These are phyloP conservation scores for Porites australiensis DNA, from an alignment of 64 coral and sea anemone genomes.

Conservation along the genomic window DNA sequence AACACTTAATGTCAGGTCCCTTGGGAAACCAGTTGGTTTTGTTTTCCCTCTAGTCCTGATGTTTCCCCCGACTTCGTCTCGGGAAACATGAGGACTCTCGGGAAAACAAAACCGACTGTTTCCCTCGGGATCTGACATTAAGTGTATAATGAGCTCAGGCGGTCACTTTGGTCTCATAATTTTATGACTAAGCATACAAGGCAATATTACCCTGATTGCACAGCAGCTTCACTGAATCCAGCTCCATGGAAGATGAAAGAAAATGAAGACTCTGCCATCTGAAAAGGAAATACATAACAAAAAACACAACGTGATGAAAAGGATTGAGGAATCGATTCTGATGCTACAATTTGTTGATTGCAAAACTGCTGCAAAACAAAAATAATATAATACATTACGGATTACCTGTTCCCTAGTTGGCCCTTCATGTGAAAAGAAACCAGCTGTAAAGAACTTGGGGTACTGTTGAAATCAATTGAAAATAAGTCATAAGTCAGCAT, in stretches of 20 bases:
- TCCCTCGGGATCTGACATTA: no score
- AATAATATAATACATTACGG: not conserved
- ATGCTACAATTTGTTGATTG: not conserved
- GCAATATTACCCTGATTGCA: constrained; percentile 54
- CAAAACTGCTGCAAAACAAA: no score
- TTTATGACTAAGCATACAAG: no score
- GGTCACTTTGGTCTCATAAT: no score
- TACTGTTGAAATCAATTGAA: constrained; percentile 57
- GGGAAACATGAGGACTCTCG: no score
- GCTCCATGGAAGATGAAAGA: constrained; percentile 75
- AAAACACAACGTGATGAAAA: not conserved
- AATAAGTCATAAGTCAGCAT: not conserved
- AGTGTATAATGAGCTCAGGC: no score
- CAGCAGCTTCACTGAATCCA: constrained; percentile 74
- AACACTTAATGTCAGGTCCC: no score
- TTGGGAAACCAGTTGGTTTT: no score
- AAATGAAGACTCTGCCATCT: constrained; percentile 87
- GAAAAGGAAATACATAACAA: not conserved
- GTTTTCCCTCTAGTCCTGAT: no score
- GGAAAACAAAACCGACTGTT: no score
- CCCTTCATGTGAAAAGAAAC: constrained; percentile 93
- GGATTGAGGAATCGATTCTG: not conserved
- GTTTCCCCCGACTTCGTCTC: no score
- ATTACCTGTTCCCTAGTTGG: constrained; percentile 93
- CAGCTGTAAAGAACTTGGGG: constrained; percentile 86